Evolutionary conservation across 1,140 invertebrate genomes (phyloP), one percentile per base, ranked within the genome.

Genomic region (Elysia chlorotica): DNA sequence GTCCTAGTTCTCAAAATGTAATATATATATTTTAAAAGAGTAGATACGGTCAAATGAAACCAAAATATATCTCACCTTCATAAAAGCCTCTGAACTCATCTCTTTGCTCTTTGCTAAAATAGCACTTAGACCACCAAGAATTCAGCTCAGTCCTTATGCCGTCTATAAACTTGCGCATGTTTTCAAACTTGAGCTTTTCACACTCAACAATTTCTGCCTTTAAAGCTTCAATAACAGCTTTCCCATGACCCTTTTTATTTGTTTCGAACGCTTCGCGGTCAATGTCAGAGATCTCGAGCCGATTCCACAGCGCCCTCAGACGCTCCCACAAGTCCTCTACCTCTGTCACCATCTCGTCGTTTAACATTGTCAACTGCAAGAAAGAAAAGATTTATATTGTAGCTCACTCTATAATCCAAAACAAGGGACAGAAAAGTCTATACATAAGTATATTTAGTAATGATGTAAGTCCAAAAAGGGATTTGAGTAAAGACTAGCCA

Each of bases 51-150:
- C n/a, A n/a, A n/a, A n/a, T n/a, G n/a, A n/a, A n/a, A n/a, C n/a
- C n/a, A n/a, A n/a, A n/a, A n/a, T n/a, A n/a, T n/a, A 59, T 79
- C 81, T 73, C 61, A 83, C 82, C 77, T 37, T 78, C 76, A 61
- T 56, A 70, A 38, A 76, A 84, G 1, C 71, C 62, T 41, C 54
- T 77, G 69, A 95, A 95, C 41, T 88, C 85, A 23, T 90, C 88
- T 25, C 91, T 87, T 75, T 93, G 88, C 38, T 88, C 80, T 59
- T 89, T 85, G 41, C 90, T 90, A 77, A 91, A 91, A 81, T 91
- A 91, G 66, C 93, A 92, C 77, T 91, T 90, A 70, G 93, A 90
- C 93, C 93, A 95, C 86, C 91, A 90, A 62, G 90, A 82, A 65
- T 87, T 83, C 6, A 95, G 89, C 80, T 95, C 92, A 1, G 87